phyloP scores from a whole-genome alignment of 2,113 vertebrate species.

The Ursus arctos region DNA sequence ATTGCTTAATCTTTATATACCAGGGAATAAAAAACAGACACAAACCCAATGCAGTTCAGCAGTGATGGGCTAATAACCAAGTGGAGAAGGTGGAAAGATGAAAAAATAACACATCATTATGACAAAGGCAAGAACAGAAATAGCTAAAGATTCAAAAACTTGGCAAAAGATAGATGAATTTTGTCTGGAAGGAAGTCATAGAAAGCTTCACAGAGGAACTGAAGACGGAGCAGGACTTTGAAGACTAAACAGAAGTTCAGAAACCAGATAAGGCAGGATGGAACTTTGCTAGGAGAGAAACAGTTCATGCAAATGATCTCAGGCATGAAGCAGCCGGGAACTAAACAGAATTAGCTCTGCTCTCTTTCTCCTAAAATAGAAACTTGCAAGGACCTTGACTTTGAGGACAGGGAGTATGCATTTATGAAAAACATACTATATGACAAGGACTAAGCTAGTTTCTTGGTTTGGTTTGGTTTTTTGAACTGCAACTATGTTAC shows the following conservation, averaged over 20 bases:
- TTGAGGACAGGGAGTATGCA: neutral
- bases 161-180: neutral
- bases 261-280: neutral
- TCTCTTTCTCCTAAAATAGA: slow-evolving; percentile 40
- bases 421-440: slow-evolving; percentile 32
- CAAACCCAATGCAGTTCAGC: neutral
- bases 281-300: slow-evolving; percentile 3
- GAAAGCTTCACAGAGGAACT: neutral
- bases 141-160: neutral
- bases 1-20: neutral
- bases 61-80: neutral
- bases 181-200: slow-evolving; percentile 4
- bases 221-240: neutral
- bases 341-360: neutral
- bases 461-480: neutral
- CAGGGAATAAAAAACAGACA: slow-evolving; percentile 30
- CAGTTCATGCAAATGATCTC: neutral
- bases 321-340: slow-evolving; percentile 30
- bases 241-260: slow-evolving; percentile 42
- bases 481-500: neutral
- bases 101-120: neutral
- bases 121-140: neutral
- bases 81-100: neutral
- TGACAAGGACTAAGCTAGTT: neutral
- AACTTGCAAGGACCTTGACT: slow-evolving; percentile 40